Conservation (phyloP, 2,113 vertebrate species). For the Aldabrachelys gigantea region DNA sequence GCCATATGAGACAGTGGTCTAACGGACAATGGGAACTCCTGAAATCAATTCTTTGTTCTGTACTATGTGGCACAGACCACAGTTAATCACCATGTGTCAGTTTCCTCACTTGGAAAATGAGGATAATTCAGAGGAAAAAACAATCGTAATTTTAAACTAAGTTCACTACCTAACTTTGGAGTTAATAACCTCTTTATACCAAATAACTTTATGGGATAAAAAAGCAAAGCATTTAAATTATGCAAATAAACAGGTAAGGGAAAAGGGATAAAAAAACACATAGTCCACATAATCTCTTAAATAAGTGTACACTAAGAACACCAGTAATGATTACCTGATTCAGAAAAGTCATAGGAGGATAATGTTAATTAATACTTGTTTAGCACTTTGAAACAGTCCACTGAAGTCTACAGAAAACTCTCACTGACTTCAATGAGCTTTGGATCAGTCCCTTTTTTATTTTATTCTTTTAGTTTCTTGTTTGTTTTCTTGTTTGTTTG, state of each 20-base stretch:
- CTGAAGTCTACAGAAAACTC: not conserved
- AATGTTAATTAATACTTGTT: not conserved
- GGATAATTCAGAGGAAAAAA: not conserved
- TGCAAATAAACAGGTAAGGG: not conserved
- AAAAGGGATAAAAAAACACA: not conserved
- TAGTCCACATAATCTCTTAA: not conserved
- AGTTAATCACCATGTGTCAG: not conserved
- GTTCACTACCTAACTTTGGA: not conserved
- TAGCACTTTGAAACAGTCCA: not conserved
- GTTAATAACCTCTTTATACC: not conserved
- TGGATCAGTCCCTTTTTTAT: not conserved
- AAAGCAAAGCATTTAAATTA: not conserved
- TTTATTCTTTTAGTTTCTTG: not conserved
- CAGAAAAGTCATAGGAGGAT: not conserved
- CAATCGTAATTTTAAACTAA: not conserved
- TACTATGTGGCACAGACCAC: not conserved
- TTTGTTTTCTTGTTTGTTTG: not conserved
- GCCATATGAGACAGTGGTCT: not conserved
- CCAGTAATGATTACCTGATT: not conserved
- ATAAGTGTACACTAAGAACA: not conserved
- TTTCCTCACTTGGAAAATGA: not conserved
- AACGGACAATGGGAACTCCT: not conserved
- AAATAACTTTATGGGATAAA: not conserved
- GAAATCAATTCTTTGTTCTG: not conserved
- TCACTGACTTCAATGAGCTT: not conserved